A percentile compares a stretch with the other conserved stretches of the same genome.
These are phyloP conservation scores for Peucedramus taeniatus DNA, from an alignment of 2,113 vertebrate genomes.

Conservation along the genomic window DNA sequence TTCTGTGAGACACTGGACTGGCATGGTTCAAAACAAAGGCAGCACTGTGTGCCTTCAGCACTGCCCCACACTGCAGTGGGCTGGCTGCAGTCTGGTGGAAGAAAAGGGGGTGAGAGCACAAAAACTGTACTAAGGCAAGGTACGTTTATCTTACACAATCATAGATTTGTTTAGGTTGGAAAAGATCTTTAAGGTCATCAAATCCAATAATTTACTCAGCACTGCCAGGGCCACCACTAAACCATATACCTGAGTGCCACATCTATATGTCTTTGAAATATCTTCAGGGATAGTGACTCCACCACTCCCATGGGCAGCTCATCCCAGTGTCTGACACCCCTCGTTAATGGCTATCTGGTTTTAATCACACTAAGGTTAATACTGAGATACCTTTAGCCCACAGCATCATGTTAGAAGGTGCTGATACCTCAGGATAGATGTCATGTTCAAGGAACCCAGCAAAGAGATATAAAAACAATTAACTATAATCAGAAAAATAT, in stretches of 20 bases:
- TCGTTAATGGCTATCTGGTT: neutral
- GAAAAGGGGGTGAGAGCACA: neutral
- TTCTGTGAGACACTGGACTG: neutral
- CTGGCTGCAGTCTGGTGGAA: neutral
- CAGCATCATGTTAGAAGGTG: neutral
- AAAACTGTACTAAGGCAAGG: neutral
- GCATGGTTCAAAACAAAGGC: neutral
- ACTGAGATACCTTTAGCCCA: neutral
- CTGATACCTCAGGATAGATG: accelerated
- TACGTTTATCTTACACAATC: neutral
- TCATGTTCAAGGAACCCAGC: neutral
- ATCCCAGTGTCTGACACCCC: neutral
- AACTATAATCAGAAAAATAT: neutral
- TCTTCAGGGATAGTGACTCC: neutral
- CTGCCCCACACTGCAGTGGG: neutral
- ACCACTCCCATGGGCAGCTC: neutral
- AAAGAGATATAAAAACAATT: neutral
- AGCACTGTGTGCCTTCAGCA: neutral
- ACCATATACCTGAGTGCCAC: neutral
- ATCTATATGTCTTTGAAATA: neutral
- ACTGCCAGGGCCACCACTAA: neutral
- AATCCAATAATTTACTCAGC: neutral
- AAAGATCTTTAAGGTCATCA: neutral
- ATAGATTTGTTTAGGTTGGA: neutral
- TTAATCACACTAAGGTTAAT: neutral